Percentiles rank a stretch among this genome's conserved stretches.
Conservation (phyloP, 2,113 vertebrate genomes). For the Cryptomyrus ogoouensis region DNA sequence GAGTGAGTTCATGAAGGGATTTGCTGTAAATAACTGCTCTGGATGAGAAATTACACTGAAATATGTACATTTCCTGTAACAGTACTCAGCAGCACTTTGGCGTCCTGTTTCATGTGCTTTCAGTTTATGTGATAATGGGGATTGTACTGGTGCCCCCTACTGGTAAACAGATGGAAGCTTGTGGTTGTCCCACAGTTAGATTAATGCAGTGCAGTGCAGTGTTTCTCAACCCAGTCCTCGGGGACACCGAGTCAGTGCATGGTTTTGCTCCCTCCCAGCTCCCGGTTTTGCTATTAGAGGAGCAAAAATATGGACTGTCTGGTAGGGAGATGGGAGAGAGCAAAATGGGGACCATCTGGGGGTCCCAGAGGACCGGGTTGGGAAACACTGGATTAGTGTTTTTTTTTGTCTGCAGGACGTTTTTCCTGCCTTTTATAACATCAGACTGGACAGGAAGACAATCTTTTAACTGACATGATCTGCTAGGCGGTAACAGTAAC, state of each 20-base stretch:
- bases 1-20: constrained; percentile 24
- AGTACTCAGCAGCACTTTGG: not conserved
- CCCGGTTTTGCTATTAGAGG: not conserved
- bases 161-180: constrained; percentile 1
- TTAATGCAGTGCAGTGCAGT: not conserved
- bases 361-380: not conserved
- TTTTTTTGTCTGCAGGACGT: not conserved
- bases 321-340: not conserved
- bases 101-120: constrained; percentile 30
- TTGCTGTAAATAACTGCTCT: constrained; percentile 20
- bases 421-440: not conserved
- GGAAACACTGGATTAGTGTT: not conserved
- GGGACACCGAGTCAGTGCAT: too few species aligned
- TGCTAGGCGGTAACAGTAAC: not conserved
- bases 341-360: not conserved
- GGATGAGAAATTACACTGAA: constrained; percentile 15
- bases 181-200: not conserved
- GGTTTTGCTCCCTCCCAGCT: not conserved
- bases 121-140: not conserved
- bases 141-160: constrained; percentile 16
- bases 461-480: not conserved
- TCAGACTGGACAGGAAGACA: not conserved
- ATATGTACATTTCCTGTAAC: constrained; percentile 18
- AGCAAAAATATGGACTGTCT: not conserved
- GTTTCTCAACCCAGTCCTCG: not conserved